Base-by-base conservation (phyloP, 2,888 invertebrate genomes). In the Drosophila planitibia region DNA sequence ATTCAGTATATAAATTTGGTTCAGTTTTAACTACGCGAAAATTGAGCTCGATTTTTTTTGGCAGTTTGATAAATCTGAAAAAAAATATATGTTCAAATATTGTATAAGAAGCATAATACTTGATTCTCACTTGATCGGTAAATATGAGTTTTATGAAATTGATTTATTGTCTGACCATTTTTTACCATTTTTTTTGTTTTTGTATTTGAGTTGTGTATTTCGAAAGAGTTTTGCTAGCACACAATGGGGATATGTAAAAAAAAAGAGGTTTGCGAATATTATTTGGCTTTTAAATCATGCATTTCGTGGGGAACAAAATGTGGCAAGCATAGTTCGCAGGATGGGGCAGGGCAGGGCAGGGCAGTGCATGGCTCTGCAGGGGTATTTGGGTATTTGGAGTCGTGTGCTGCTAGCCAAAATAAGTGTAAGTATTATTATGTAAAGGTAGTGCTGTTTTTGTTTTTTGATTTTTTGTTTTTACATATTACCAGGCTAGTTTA, bases 401-500 rank as follows among this genome's bases (percentile, higher is more conserved):
- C 32, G n/a, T 25, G 19, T 47, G 41, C 16, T 16, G 19, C 22
- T 53, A 30, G 47, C 44, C 44, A 44, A 58, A 58, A n/a, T 32
- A 16, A 32, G 10, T 58, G 22, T 44, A 58, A 32, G 4, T 44
- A 35, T 30, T 67, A 66, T 67, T 25, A n/a, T 28, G 9, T 22
- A 14, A 10, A 16, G 22, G 16, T 30, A 33, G n/a, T n/a, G 2
- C 16, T 47, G 2, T 12, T n/a, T 28, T n/a, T n/a, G 35, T 19
- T 59, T 55, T 22, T 22, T 33, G 19, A 25, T 54, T 54, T 54
- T 54, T 41, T 49, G 52, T 57, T 68, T 80, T 76, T 81, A 80
- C 70, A 75, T 81, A 66, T 87, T 82, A 89, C 79, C 85, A 81
- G 75, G 87, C 85, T 85, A 89, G 83, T 86, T 90, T 83, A 82